Base-by-base conservation (phyloP, 2,888 invertebrate species). In the Oxyteleia sp. region DNA sequence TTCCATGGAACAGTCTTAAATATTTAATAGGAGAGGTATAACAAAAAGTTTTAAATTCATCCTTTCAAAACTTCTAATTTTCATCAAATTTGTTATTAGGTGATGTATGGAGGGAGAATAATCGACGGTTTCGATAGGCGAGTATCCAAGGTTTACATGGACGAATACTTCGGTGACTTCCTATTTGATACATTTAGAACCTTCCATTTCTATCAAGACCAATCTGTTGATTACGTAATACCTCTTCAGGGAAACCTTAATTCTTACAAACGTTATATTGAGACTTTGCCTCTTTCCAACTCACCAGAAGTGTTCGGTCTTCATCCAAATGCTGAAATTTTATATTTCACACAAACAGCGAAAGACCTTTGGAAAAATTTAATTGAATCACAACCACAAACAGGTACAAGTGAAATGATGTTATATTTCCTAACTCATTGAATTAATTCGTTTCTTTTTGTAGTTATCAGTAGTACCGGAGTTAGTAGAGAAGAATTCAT, bases 321-420 rank as follows among this genome's bases (percentile, higher is more conserved):
- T 59, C 98, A 98, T 94, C 96, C 98, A n/a, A 98, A 98, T 94
- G 98, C 98, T 0, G 98, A 98, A 95, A 98, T 98, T 91, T 98
- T 98, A 5, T 98, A 98, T 94, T 98, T 98, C 93, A 98, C 98
- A 66, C 96, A 96, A 92, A 97, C 98, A 0, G 96, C 97, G 8
- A 96, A 96, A 87, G 96, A 96, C 91, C 97, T 98, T 95, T 98
- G 98, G 98, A 94, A 93, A 47, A 96, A 97, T 91, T 95, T 98
- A 86, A 96, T 98, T 85, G 97, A 98, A 89, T 94, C 98, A 47
- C 98, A 98, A 92, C 98, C 98, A 10, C 98, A 98, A 94, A 96
- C 97, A 71, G 96, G 98, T 97, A 79, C 41, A 53, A 59, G 81
- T 8, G 16, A 32, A 55, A 23, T 35, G 18, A 8, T n/a, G 10